Evolutionary conservation across 2,797 vertebrate species (phyloP), one percentile per base, ranked within the genome.

Genomic region (Acipenser ruthenus): DNA sequence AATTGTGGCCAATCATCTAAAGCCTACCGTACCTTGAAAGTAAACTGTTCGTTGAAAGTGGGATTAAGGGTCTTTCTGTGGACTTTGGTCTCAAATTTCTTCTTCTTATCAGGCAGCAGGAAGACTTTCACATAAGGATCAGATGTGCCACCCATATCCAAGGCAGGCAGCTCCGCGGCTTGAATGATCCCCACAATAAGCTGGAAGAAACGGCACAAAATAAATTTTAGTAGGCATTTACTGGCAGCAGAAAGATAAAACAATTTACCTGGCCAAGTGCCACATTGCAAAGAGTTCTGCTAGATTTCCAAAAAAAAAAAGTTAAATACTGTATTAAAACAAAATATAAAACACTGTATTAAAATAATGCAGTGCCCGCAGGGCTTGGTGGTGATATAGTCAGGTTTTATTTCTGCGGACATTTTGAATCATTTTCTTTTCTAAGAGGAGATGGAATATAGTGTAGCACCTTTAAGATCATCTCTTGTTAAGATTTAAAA

Each of bases 1-100:
- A 37, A 37, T 37, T 37, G 50, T 64, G 63, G 50, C 49, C 63
- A 64, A 18, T 64, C 63, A 52, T 51, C 49, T 23, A 52, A 64
- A 64, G 53, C 49, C 63, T 64, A 18, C 61, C 71, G 62, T 87
- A 95, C 94, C 93, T 96, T 97, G 85, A 99, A 98, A 53, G 88
- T 96, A 79, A 98, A 98, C 18, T 91, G 91, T 72, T 99, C 95
- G 50, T 96, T 96, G 85, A 99, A 99, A 72, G 87, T 91, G 2
- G 96, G 96, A 70, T 98, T 94, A 63, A 99, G 92, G 10, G 95
- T 97, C 85, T 99, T 99, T 72, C 96, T 88, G 73, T 99, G 95
- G 77, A 99, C 92, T 87, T 99, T 99, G 59, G 96, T 98, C 84
- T 99, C 95, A 77, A 94, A 97, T 84, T 98, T 98, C 82, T 97